phyloP scores from a whole-genome alignment of 1,140 invertebrate species.

The Hylaeus volcanicus region DNA sequence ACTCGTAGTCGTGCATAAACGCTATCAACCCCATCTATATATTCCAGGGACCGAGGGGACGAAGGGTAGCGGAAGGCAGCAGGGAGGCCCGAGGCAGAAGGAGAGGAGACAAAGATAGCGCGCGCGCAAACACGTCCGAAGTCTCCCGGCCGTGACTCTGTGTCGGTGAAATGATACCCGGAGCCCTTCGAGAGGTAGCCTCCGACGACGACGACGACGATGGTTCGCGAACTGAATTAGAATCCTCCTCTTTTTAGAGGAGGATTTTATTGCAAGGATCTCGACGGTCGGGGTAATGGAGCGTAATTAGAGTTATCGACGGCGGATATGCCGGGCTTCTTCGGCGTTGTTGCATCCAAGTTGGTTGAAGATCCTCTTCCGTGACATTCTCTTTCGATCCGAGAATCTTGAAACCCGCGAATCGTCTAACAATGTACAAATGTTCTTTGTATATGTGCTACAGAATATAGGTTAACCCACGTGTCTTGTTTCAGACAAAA shows the following conservation, averaged over 20 bases:
- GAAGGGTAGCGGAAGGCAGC: background rate
- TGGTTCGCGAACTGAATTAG: conserved; percentile 15
- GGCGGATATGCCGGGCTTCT: background rate
- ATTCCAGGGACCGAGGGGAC: conserved; percentile 55
- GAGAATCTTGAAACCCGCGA: too few relatives aligned
- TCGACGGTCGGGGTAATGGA: background rate
- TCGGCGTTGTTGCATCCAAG: background rate
- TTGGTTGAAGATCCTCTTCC: background rate
- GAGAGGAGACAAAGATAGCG: conserved; percentile 44
- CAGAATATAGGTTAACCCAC: too few relatives aligned
- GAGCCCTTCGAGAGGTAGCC: background rate
- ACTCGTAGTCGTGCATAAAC: conserved; percentile 75
- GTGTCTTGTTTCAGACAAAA: too few relatives aligned
- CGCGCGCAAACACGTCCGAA: conserved; percentile 45
- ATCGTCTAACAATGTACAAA: too few relatives aligned
- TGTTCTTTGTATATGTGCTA: too few relatives aligned
- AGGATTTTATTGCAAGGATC: background rate
- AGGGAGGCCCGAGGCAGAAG: conserved; percentile 12
- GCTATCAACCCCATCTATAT: conserved; percentile 76
- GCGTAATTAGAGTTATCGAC: conserved; percentile 27
- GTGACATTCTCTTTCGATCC: background rate
- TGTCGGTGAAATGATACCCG: conserved; percentile 11
- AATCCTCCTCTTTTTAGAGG: conserved; percentile 15
- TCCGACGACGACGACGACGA: background rate
- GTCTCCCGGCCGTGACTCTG: background rate